Evolutionary conservation across 2,113 vertebrate genomes (phyloP).

Genomic region (Manacus vitellinus): DNA sequence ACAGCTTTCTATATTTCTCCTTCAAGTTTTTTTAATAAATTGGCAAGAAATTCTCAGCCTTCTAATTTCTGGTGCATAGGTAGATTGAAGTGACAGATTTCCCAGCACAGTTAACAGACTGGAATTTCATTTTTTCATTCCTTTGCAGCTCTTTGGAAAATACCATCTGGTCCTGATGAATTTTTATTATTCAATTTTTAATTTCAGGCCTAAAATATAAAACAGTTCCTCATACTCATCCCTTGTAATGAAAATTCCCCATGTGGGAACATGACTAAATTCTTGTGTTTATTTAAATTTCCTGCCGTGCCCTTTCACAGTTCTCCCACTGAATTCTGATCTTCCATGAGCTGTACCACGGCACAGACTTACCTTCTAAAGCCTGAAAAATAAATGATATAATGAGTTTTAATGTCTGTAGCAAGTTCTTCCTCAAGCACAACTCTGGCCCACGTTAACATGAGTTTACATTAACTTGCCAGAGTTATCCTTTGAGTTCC

Average conservation of each 20-base stretch:
- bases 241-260: slow-evolving; percentile 27
- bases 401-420: neutral
- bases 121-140: slow-evolving; percentile 19
- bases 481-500: neutral
- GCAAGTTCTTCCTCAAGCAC: neutral
- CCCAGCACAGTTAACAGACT: neutral
- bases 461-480: neutral
- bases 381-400: neutral
- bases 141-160: neutral
- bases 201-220: slow-evolving; percentile 51
- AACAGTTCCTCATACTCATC: slow-evolving; percentile 9
- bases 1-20: neutral
- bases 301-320: neutral
- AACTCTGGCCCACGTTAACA: neutral
- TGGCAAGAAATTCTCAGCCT: neutral
- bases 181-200: slow-evolving; percentile 51
- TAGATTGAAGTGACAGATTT: neutral
- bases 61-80: neutral
- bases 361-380: neutral
- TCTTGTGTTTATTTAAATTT: slow-evolving; percentile 30
- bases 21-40: neutral
- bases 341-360: neutral
- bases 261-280: neutral
- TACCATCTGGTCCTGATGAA: slow-evolving; percentile 39
- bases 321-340: neutral